Percentiles rank a stretch among this genome's conserved stretches.
phyloP scores from a whole-genome alignment of 1,140 invertebrate species.

The Muscidifurax raptorellus region DNA sequence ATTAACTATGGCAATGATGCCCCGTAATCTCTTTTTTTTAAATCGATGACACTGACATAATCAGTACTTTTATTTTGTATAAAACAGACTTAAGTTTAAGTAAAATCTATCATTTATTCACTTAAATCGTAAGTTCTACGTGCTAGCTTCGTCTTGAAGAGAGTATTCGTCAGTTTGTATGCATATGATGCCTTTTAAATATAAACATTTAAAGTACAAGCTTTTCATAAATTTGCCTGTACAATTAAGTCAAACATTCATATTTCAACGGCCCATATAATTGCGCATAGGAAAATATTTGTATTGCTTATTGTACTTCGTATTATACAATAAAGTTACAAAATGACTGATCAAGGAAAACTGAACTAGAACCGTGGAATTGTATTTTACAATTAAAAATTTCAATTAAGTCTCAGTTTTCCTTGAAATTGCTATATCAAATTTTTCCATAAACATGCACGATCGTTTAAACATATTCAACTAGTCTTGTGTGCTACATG shows the following conservation, averaged over 20 bases:
- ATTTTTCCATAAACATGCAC: slow-evolving; percentile 3
- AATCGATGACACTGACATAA: slow-evolving; percentile 8
- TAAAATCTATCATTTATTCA: slow-evolving; percentile 31
- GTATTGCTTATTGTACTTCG: slow-evolving; percentile 17
- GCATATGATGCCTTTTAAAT: neutral
- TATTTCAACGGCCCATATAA: neutral
- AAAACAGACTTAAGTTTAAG: slow-evolving; percentile 19
- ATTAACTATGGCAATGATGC: slow-evolving; percentile 30
- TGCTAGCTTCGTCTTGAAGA: neutral
- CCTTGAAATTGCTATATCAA: slow-evolving; percentile 6
- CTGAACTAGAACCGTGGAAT: neutral
- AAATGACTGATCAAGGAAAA: slow-evolving; percentile 30
- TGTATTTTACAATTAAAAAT: neutral
- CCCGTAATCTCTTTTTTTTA: slow-evolving; percentile 1
- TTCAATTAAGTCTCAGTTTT: neutral
- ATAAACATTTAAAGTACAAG: slow-evolving; percentile 12
- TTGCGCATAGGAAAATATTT: slow-evolving; percentile 34
- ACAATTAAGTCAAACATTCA: slow-evolving; percentile 9
- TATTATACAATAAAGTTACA: slow-evolving; percentile 16
- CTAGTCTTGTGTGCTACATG: neutral
- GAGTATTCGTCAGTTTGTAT: slow-evolving; percentile 23
- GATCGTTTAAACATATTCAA: slow-evolving; percentile 19
- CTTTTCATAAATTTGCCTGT: neutral
- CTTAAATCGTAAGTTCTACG: slow-evolving; percentile 19
- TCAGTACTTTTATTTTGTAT: slow-evolving; percentile 20